These are phyloP conservation scores for Drosophila arizonae DNA, from an alignment of 1,140 invertebrate genomes.

Conservation along the genomic window DNA sequence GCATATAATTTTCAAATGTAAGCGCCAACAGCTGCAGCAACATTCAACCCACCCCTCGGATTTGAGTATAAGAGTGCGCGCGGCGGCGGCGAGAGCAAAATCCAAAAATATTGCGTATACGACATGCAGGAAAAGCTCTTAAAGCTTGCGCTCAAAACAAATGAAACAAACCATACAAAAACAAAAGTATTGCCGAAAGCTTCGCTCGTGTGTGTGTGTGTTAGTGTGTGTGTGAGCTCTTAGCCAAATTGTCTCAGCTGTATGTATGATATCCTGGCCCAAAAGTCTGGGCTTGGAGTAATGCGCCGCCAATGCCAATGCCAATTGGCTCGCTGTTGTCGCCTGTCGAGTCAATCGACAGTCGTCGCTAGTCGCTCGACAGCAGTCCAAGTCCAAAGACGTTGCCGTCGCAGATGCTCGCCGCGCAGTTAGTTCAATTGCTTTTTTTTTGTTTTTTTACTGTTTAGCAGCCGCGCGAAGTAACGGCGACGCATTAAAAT, in stretches of 20 bases:
- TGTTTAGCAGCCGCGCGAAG: slow-evolving; percentile 32
- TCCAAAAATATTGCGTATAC: slow-evolving; percentile 49
- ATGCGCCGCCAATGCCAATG: slow-evolving; percentile 9
- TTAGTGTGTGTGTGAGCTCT: neutral
- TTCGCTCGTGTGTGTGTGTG: slow-evolving; percentile 9
- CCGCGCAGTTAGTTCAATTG: slow-evolving; percentile 29
- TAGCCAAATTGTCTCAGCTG: slow-evolving; percentile 27
- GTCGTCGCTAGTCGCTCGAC: slow-evolving; percentile 58
- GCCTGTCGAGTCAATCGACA: slow-evolving; percentile 12
- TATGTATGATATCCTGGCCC: slow-evolving; percentile 35
- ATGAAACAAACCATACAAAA: neutral
- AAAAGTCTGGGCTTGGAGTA: slow-evolving; percentile 28
- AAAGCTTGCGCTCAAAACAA: slow-evolving; percentile 29
- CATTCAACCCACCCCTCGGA: no score
- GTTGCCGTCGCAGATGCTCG: slow-evolving; percentile 48
- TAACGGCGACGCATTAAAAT: slow-evolving; percentile 18
- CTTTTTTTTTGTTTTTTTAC: neutral
- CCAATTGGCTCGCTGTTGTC: slow-evolving; percentile 7
- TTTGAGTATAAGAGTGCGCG: slow-evolving; percentile 20
- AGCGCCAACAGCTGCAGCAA: no score
- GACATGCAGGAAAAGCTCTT: slow-evolving; percentile 31
- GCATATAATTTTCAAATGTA: no score
- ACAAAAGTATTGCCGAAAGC: slow-evolving; percentile 23
- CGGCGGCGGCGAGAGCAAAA: slow-evolving; percentile 14
- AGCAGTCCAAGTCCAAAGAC: slow-evolving; percentile 73